Conservation (phyloP, 1,140 invertebrate genomes). For the Lerema accius region DNA sequence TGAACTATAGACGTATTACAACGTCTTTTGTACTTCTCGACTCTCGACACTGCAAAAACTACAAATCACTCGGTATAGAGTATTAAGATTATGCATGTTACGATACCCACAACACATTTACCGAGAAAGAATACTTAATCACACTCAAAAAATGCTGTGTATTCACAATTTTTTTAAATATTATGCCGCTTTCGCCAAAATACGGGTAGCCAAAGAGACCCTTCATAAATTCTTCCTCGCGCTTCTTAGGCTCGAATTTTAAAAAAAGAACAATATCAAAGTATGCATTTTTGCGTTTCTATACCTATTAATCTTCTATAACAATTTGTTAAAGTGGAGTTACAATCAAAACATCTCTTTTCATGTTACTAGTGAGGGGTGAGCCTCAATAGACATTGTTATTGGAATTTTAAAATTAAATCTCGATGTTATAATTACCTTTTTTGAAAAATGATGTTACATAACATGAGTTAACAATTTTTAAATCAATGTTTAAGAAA, state of each 20-base stretch:
- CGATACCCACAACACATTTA: neutral
- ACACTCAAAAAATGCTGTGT: slow-evolving; percentile 16
- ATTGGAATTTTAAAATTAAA: neutral
- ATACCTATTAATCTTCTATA: slow-evolving; percentile 24
- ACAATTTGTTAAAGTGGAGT: slow-evolving; percentile 3
- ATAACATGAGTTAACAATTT: no score
- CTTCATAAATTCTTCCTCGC: slow-evolving; percentile 14
- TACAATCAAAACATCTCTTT: neutral
- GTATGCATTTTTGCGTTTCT: slow-evolving; percentile 2
- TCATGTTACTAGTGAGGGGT: neutral
- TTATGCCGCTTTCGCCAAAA: no score
- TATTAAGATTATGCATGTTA: no score
- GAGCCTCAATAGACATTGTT: neutral
- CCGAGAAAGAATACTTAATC: slow-evolving; percentile 24
- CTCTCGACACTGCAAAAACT: no score
- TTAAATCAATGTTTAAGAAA: no score
- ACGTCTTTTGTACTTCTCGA: no score
- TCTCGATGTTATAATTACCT: slow-evolving; percentile 7
- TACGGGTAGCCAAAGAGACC: no score
- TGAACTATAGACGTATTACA: no score
- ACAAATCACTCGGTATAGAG: no score
- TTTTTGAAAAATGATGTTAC: neutral
- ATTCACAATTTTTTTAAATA: no score
- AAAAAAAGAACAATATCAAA: slow-evolving; percentile 7
- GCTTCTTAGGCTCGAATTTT: neutral